Conservation (phyloP, 1,140 invertebrate species). For the Ericerus pela region DNA sequence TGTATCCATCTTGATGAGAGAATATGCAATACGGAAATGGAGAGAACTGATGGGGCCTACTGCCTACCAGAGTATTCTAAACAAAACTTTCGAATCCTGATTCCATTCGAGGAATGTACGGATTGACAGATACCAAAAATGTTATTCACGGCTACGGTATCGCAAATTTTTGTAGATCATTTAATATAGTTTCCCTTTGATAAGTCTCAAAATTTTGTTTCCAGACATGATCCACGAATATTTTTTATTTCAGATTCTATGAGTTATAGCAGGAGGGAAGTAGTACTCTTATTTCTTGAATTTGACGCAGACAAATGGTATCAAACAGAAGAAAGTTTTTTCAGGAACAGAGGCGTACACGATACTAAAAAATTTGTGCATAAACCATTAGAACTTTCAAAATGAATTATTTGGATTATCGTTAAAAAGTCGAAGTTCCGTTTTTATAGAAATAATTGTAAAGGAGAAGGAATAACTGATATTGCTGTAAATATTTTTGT, state of each 20-base stretch:
- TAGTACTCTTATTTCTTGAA: slow-evolving; percentile 66
- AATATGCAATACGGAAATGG: slow-evolving; percentile 65
- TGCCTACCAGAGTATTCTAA: slow-evolving; percentile 71
- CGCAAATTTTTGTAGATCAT: neutral
- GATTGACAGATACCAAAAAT: slow-evolving; percentile 82
- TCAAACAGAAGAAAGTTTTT: slow-evolving; percentile 34
- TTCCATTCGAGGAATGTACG: slow-evolving; percentile 63
- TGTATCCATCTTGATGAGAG: slow-evolving; percentile 55
- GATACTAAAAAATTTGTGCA: slow-evolving; percentile 32
- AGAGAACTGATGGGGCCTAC: slow-evolving; percentile 62
- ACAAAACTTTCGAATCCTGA: slow-evolving; percentile 60
- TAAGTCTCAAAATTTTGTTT: neutral
- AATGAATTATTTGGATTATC: no score
- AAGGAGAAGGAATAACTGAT: no score
- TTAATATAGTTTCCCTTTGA: neutral
- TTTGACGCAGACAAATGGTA: slow-evolving; percentile 47
- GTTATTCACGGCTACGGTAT: slow-evolving; percentile 76
- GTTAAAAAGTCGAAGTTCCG: no score
- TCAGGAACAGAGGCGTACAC: slow-evolving; percentile 28
- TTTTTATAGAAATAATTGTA: no score
- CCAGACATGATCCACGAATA: neutral
- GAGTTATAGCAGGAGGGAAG: slow-evolving; percentile 57
- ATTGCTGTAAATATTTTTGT: no score
- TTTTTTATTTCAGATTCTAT: slow-evolving; percentile 49
- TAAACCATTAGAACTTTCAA: no score